Base-by-base conservation (phyloP, 1,140 invertebrate species). In the Pseudomyrmex dendroicus region DNA sequence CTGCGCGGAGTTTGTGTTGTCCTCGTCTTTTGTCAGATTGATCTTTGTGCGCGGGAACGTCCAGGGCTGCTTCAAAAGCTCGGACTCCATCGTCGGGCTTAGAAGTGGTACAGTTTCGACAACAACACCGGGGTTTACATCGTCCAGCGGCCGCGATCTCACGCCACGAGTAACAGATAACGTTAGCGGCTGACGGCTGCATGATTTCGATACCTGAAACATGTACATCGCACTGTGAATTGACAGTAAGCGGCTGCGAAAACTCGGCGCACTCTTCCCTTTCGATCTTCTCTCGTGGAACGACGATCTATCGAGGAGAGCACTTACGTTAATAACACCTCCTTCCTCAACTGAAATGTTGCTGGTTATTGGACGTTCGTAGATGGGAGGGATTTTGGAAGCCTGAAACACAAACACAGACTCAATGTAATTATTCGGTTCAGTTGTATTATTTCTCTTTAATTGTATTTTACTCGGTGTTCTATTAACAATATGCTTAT, bases 281-380 rank as follows among this genome's bases (percentile, higher is more conserved):
- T 5, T 57, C 9, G 2, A n/a, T 67, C 44, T 8, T 48, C 13
- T 20, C 8, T 52, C 9, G 17, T 1, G 15, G 2, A n/a, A 5
- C n/a, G 10, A 20, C 56, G 5, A 25, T 25, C 25, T 25, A 25
- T 25, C 25, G 25, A 3, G 25, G 25, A 3, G 20, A 20, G 73
- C 90, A 25, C 92, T 92, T 84, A 94, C 93, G 84, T 90, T 91
- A 84, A 87, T 77, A 86, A 91, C 89, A 73, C 91, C 91, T 91
- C 89, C 90, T 92, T 92, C 87, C 87, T 93, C 92, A 91, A 91
- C 89, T 90, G 92, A 92, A 94, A 94, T 94, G 92, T 93, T 94
- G 94, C 91, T 94, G 89, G 93, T 90, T 92, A 92, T 94, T 92
- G 90, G 89, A 89, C 90, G 89, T 89, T 93, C 76, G 88, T 86